Base-by-base conservation (phyloP, 1,140 invertebrate genomes). In the Trichomalopsis sarcophagae region DNA sequence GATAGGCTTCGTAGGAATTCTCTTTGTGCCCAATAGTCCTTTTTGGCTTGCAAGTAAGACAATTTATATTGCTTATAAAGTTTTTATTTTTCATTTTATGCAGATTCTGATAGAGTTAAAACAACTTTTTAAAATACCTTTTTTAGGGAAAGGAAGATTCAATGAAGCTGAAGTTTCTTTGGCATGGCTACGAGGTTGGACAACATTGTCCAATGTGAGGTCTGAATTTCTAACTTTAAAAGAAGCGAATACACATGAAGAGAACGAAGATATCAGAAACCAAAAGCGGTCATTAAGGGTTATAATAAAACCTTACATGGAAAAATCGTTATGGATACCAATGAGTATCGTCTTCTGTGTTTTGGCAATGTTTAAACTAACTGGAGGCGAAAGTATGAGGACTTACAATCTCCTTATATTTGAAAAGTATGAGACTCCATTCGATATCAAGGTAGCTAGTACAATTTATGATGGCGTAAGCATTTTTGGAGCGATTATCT, bases 11-110 rank as follows among this genome's bases (percentile, higher is more conserved):
- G 2, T 40, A 14, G 14, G 13, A 9, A 40, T 74, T 6, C 13
- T 14, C 5, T 23, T 74, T 5, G 23, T 74, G 10, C 73, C 73
- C 10, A 33, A 40, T 13, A 40, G 30, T 40, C 73, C 73, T 6
- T 40, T 36, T 40, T 74, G 73, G 73, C 73, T 74, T 17, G 73
- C 73, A 74, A 17, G 73, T 74, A 74, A 71, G 69, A 0, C 11
- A 3, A 9, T 71, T 30, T 23, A 1, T 66, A 9, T 11, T 36
- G 33, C 33, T 36, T 36, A 36, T 36, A 36, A 36, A 36, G 5
- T 36, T 36, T 36, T 36, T 36, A 36, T 36, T 36, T 36, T 36
- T 36, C 0, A 36, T 36, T 36, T 36, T 71, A 30, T 71, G 27
- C 14, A 66, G 11, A 21, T 66, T 71, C 23, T 23, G 23, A 10